These are phyloP conservation scores for Pogonus chalceus DNA, from an alignment of 1,140 invertebrate genomes.

Conservation along the genomic window DNA sequence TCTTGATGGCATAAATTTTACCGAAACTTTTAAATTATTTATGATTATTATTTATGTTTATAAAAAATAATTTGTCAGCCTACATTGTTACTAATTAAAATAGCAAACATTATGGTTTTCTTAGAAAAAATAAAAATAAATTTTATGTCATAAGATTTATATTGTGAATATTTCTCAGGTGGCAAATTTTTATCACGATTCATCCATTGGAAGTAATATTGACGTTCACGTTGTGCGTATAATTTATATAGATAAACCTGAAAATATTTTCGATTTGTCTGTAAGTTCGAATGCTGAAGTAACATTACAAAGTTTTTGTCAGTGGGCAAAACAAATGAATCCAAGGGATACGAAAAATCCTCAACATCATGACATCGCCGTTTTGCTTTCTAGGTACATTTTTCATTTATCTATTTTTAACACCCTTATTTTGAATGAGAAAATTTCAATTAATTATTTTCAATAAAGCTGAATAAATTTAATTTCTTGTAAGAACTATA, in stretches of 20 bases:
- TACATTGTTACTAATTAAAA: too few species aligned
- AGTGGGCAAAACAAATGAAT: constrained; percentile 58
- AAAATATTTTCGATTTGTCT: constrained; percentile 41
- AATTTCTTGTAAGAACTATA: background rate
- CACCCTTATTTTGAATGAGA: background rate
- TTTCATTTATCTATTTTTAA: too few species aligned
- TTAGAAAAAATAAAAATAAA: background rate
- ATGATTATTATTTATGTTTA: too few species aligned
- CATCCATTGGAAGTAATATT: constrained; percentile 52
- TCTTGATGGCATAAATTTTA: too few species aligned
- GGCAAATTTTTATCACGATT: constrained; percentile 52
- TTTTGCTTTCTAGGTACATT: constrained; percentile 63
- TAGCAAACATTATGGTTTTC: too few species aligned
- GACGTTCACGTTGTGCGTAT: constrained; percentile 56
- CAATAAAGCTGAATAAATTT: constrained; percentile 10
- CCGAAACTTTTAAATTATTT: too few species aligned
- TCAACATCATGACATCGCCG: constrained; percentile 64
- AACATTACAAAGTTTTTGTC: constrained; percentile 54
- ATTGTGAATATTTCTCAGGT: constrained; percentile 34
- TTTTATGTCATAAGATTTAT: background rate
- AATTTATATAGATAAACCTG: constrained; percentile 41
- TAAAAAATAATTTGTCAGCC: too few species aligned
- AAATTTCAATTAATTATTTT: constrained; percentile 13
- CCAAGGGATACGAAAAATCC: constrained; percentile 51
- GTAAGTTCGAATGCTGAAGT: constrained; percentile 49